Evolutionary conservation across 2,797 vertebrate genomes (phyloP).

Genomic region (Tympanoctomys barrerae): DNA sequence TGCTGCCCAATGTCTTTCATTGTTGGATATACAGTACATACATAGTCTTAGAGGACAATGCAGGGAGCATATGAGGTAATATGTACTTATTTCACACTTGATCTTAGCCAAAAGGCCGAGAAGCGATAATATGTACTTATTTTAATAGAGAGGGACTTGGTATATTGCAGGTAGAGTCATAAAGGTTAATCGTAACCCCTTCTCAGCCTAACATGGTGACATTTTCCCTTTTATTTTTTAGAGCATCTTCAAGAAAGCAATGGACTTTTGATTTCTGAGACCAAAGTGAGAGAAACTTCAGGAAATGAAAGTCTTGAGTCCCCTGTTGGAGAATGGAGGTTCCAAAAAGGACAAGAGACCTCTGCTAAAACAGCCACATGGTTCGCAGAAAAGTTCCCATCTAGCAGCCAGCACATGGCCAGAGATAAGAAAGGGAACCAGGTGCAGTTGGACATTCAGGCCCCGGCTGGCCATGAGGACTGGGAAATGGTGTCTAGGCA

Average conservation of each 20-base stretch:
- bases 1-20: neutral
- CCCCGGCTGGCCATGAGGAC: slow-evolving; percentile 74
- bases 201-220: neutral
- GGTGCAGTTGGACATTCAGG: neutral
- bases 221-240: slow-evolving; percentile 45
- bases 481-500: slow-evolving; percentile 86
- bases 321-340: neutral
- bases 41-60: neutral
- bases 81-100: slow-evolving; percentile 10
- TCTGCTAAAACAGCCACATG: slow-evolving; percentile 36
- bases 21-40: neutral
- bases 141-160: slow-evolving; percentile 14
- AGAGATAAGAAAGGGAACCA: neutral
- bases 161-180: neutral
- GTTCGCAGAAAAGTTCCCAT: slow-evolving; percentile 48
- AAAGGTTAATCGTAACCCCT: neutral
- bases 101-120: too few relatives aligned
- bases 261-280: slow-evolving; percentile 49
- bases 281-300: slow-evolving; percentile 8
- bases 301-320: rapidly evolving
- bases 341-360: slow-evolving; percentile 54
- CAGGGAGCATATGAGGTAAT: neutral
- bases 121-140: neutral
- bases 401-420: neutral
- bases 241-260: slow-evolving; percentile 66